Conservation (phyloP, 35 echinoderm and acorn worm species). For the Ophiothrix spiculata region DNA sequence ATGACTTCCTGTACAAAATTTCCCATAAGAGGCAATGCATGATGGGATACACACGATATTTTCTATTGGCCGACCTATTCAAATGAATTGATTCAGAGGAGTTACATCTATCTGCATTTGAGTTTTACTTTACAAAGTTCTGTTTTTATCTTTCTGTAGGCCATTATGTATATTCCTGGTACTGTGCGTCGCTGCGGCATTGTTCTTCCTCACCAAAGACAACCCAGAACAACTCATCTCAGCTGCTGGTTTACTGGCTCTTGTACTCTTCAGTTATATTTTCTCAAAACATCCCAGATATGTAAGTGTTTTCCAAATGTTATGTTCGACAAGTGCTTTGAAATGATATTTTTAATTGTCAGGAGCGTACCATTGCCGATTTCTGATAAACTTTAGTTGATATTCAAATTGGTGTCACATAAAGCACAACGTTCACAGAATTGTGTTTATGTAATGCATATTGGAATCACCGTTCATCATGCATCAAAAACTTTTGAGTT, state of each 20-base stretch:
- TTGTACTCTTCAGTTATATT: constrained; percentile 74
- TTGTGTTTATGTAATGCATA: background rate
- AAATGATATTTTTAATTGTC: no score
- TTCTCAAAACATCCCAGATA: constrained; percentile 81
- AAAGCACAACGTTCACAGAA: background rate
- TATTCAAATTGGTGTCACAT: background rate
- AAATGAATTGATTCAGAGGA: no score
- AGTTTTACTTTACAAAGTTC: no score
- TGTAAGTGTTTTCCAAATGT: constrained; percentile 47
- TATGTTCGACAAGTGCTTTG: no score
- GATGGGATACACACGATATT: no score
- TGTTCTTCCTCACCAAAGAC: constrained; percentile 67
- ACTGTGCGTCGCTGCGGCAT: constrained; percentile 20
- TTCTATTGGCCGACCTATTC: no score
- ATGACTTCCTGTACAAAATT: no score
- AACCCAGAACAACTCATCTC: constrained; percentile 89
- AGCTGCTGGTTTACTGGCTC: constrained; percentile 51
- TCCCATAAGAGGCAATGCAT: no score
- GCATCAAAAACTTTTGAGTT: no score
- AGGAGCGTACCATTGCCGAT: background rate
- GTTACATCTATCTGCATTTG: no score
- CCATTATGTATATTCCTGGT: constrained; percentile 43
- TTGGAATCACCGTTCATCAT: background rate
- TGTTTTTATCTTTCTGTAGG: constrained; percentile 24
- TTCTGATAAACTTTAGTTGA: background rate